These are phyloP conservation scores for Chymomyza amoena DNA, from an alignment of 2,888 invertebrate genomes.

Conservation along the genomic window DNA sequence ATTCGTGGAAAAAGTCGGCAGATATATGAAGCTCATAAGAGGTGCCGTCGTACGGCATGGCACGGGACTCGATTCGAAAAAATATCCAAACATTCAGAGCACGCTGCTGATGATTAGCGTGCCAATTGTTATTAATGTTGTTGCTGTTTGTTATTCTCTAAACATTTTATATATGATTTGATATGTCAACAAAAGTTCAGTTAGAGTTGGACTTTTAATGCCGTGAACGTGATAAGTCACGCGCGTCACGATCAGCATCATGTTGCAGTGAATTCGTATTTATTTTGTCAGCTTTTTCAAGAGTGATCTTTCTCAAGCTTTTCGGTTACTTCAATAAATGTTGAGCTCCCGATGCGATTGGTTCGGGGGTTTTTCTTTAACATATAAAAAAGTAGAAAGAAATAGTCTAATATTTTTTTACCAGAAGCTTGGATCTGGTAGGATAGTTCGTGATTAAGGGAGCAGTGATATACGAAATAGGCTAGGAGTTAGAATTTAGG, in stretches of 20 bases:
- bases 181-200: not conserved
- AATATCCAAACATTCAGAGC: constrained; percentile 24
- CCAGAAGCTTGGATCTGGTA: too few species aligned
- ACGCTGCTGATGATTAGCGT: constrained; percentile 47
- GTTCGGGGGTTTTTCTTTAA: too few species aligned
- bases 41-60: constrained; percentile 47
- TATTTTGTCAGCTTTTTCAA: too few species aligned
- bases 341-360: too few species aligned
- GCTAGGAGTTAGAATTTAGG: too few species aligned
- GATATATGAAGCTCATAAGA: constrained; percentile 23
- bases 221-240: not conserved
- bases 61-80: constrained; percentile 31
- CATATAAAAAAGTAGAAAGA: too few species aligned
- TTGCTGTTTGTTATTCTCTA: not conserved
- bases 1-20: constrained; percentile 25
- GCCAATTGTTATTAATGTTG: not conserved
- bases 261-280: too few species aligned
- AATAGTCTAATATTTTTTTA: too few species aligned
- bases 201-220: not conserved
- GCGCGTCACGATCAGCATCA: not conserved
- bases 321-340: too few species aligned
- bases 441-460: too few species aligned
- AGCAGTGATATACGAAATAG: too few species aligned
- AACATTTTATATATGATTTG: not conserved
- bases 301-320: too few species aligned